Evolutionary conservation across 2,888 invertebrate species (phyloP), one percentile per base, ranked within the genome.

Genomic region (Hecatera dysodea): DNA sequence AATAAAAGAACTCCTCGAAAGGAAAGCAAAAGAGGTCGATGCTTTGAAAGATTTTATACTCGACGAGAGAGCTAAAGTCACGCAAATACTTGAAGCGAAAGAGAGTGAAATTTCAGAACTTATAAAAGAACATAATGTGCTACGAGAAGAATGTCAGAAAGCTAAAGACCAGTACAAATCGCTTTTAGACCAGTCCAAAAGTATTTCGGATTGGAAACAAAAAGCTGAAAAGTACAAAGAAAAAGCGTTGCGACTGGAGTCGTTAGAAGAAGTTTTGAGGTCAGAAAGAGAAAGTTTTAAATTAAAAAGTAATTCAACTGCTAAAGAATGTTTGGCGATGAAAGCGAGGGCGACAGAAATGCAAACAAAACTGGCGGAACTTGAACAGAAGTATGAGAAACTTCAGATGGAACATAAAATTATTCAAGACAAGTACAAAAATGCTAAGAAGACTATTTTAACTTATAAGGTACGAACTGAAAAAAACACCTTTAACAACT

Each of bases 391-490:
- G 46, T 92, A 90, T 77, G 90, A 90, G 4, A 91, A 90, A 29
- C 50, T 94, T 48, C 92, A 94, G 52, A 80, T 89, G 0, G 96
- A 97, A 59, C 90, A 96, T 65, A 92, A 95, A 29, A 87, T 90
- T 12, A 75, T 97, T 36, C 96, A 96, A 66, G 96, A 96, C 15
- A 97, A 97, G 84, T 97, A 97, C 86, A 96, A 96, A 83, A 96
- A 96, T 67, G 96, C 96, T 3, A 97, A 97, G 89, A 96, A 96
- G 85, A 97, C 96, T 42, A 96, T 97, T 42, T 92, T 92, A 33
- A 97, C 97, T 87, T 97, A 97, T 86, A 97, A 97, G 96, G 97
- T 97, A 53, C 9, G n/a, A n/a, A 39, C 2, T 1, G 19, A 33
- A 33, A 8, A 33, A 33, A 5, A 33, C 33, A 33, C 33, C 33